Evolutionary conservation across 2,113 vertebrate species (phyloP).

Genomic region (Coreoperca whiteheadi): DNA sequence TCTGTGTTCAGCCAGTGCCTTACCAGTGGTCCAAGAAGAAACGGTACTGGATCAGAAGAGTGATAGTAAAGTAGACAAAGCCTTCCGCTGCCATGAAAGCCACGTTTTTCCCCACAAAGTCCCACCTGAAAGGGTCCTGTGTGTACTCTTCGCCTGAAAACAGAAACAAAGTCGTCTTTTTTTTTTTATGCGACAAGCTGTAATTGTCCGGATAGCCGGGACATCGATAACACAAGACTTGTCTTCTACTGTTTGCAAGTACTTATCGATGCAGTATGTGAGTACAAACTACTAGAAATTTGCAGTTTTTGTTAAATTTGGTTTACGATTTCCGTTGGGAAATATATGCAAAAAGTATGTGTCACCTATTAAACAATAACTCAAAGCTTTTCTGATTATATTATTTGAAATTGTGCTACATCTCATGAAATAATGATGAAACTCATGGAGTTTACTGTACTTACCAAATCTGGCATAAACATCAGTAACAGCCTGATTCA

Average conservation of each 20-base stretch:
- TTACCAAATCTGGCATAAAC: slow-evolving; percentile 96
- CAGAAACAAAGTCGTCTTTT: neutral
- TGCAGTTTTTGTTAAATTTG: accelerated
- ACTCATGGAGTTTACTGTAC: slow-evolving; percentile 22
- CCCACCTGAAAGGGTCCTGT: slow-evolving; percentile 91
- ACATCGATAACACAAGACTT: neutral
- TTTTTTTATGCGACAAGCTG: neutral
- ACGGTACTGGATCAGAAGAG: slow-evolving; percentile 90
- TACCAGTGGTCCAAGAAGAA: slow-evolving; percentile 90
- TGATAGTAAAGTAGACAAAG: slow-evolving; percentile 89
- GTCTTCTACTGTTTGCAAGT: too few relatives aligned
- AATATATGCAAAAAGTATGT: neutral
- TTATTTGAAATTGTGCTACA: neutral
- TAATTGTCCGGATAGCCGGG: neutral
- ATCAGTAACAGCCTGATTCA: slow-evolving; percentile 96
- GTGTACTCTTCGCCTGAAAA: slow-evolving; percentile 89
- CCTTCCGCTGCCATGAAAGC: slow-evolving; percentile 93
- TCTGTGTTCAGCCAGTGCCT: slow-evolving; percentile 24
- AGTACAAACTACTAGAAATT: neutral
- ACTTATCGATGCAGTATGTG: neutral
- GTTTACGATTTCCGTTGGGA: neutral
- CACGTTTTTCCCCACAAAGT: slow-evolving; percentile 93
- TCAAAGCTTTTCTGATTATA: too few relatives aligned
- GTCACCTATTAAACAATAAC: neutral
- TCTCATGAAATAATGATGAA: neutral